phyloP scores from a whole-genome alignment of 2,113 vertebrate genomes.

The Ariopsis seemanni region DNA sequence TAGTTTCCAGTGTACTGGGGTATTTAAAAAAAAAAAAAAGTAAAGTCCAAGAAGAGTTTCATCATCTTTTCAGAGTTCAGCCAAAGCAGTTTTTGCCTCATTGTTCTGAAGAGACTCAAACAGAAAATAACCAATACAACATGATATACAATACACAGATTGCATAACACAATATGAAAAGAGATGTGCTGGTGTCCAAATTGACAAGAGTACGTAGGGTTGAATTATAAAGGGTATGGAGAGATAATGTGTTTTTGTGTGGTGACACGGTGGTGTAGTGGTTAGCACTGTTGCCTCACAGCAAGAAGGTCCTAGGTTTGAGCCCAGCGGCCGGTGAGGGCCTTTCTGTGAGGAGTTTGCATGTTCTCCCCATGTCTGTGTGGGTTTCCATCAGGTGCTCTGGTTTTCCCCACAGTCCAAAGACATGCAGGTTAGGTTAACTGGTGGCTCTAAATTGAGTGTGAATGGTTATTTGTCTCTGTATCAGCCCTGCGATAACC shows the following conservation, averaged over 20 bases:
- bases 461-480: too few relatives aligned
- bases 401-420: too few relatives aligned
- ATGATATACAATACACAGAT: constrained; percentile 2
- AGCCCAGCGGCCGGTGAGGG: too few relatives aligned
- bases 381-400: too few relatives aligned
- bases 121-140: not conserved
- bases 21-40: constrained; percentile 27
- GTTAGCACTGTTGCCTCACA: too few relatives aligned
- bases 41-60: constrained; percentile 29
- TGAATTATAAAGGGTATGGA: not conserved
- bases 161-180: not conserved
- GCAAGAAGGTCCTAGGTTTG: too few relatives aligned
- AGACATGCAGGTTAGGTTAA: too few relatives aligned
- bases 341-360: too few relatives aligned
- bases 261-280: too few relatives aligned
- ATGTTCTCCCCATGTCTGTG: too few relatives aligned
- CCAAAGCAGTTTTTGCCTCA: not conserved
- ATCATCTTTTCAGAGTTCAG: constrained; percentile 13
- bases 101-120: not conserved
- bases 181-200: not conserved
- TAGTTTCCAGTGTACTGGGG: not conserved
- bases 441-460: too few relatives aligned
- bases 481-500: too few relatives aligned
- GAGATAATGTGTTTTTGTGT: constrained; percentile 1
- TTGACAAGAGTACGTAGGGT: not conserved